Conservation (phyloP, 1,140 invertebrate genomes). For the Amyelois transitella region DNA sequence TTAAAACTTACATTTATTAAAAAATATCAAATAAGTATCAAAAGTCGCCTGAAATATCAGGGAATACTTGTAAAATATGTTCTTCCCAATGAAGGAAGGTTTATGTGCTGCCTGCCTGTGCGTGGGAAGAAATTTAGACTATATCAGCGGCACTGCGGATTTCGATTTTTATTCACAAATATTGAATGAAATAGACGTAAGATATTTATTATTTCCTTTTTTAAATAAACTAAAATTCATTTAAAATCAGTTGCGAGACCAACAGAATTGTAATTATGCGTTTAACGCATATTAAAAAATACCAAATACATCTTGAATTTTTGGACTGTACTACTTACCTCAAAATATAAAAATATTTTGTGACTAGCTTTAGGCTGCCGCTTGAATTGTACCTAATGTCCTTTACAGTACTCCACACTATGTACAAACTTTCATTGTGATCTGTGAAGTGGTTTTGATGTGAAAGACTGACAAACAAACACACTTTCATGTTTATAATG, state of each 20-base stretch:
- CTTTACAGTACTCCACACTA: too few relatives aligned
- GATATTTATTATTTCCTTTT: slow-evolving; percentile 3
- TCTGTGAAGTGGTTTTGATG: too few relatives aligned
- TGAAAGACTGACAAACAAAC: too few relatives aligned
- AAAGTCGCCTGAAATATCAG: background rate
- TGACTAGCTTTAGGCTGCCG: too few relatives aligned
- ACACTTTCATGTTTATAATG: too few relatives aligned
- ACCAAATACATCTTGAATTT: too few relatives aligned
- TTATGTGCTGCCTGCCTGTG: slow-evolving; percentile 47
- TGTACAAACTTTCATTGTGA: too few relatives aligned
- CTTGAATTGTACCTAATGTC: too few relatives aligned
- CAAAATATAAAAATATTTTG: too few relatives aligned
- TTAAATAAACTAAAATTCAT: background rate
- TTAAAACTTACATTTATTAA: background rate
- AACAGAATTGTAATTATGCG: background rate
- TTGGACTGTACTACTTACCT: too few relatives aligned
- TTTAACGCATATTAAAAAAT: too few relatives aligned
- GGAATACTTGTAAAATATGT: background rate
- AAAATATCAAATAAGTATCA: background rate
- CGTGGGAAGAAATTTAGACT: slow-evolving; percentile 33
- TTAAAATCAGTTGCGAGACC: background rate
- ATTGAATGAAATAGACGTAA: slow-evolving; percentile 38
- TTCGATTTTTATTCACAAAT: slow-evolving; percentile 43
- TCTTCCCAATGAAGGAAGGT: slow-evolving; percentile 31
- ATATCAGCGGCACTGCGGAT: slow-evolving; percentile 32